Percentiles rank a stretch among this genome's conserved stretches.
These are phyloP conservation scores for Tachina grossa DNA, from an alignment of 2,888 invertebrate genomes.

Conservation along the genomic window DNA sequence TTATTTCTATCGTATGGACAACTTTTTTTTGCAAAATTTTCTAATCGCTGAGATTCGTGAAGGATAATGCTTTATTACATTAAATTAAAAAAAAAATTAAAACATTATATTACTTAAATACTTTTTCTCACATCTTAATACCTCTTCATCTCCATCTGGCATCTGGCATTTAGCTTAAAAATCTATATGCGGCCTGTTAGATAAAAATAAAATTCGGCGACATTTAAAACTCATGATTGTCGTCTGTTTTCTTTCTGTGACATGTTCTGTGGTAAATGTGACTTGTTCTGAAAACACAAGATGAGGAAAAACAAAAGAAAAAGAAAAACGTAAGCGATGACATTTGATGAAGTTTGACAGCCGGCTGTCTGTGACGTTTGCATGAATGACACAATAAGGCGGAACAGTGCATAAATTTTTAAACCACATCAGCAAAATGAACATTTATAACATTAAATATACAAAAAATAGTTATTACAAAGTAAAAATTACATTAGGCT, in stretches of 20 bases:
- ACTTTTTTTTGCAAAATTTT: too few relatives aligned
- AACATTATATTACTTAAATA: background rate
- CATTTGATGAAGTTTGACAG: slow-evolving; percentile 61
- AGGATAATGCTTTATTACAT: background rate
- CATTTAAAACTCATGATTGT: background rate
- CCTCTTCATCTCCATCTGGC: background rate
- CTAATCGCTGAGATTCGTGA: too few relatives aligned
- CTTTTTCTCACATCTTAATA: background rate
- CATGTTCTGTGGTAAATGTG: slow-evolving; percentile 49
- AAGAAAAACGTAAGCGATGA: slow-evolving; percentile 13
- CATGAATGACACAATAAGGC: slow-evolving; percentile 58
- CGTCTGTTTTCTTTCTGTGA: background rate
- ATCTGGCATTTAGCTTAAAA: background rate
- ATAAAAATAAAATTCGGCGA: background rate
- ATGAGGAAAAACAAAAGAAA: background rate
- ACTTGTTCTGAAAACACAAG: slow-evolving; percentile 35
- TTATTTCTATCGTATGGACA: too few relatives aligned
- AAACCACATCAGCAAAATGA: slow-evolving; percentile 46
- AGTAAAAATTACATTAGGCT: background rate
- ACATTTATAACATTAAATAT: slow-evolving; percentile 24
- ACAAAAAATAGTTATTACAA: slow-evolving; percentile 7
- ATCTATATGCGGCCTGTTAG: background rate
- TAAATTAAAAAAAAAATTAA: background rate
- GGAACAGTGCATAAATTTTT: slow-evolving; percentile 36
- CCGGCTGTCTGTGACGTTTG: slow-evolving; percentile 51